phyloP scores from a whole-genome alignment of 2,888 invertebrate genomes.

The Melanotus villosus region DNA sequence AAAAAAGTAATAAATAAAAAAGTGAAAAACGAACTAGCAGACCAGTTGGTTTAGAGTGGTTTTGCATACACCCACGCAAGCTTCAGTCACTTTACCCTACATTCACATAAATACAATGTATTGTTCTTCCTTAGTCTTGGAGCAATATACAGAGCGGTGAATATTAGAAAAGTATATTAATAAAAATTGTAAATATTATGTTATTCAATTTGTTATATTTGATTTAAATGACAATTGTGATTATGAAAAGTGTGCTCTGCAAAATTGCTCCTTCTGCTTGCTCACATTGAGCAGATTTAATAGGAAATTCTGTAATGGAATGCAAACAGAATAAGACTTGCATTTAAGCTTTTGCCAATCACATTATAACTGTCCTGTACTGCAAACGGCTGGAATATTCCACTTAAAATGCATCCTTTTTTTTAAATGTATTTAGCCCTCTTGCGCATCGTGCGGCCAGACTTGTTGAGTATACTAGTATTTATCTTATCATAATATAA shows the following conservation, averaged over 20 bases:
- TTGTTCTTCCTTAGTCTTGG: slow-evolving; percentile 63
- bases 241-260: slow-evolving; percentile 52
- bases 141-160: slow-evolving; percentile 60
- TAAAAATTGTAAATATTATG: slow-evolving; percentile 37
- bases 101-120: slow-evolving; percentile 61
- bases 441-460: slow-evolving; percentile 31
- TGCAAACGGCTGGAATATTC: slow-evolving; percentile 51
- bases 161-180: slow-evolving; percentile 23
- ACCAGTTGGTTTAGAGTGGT: slow-evolving; percentile 43
- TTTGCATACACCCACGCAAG: slow-evolving; percentile 46
- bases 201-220: slow-evolving; percentile 35
- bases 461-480: slow-evolving; percentile 20
- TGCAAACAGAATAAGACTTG: slow-evolving; percentile 53
- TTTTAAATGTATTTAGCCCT: slow-evolving; percentile 29
- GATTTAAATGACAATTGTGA: slow-evolving; percentile 40
- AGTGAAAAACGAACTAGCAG: slow-evolving; percentile 16
- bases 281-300: slow-evolving; percentile 61
- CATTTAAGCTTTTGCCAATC: slow-evolving; percentile 57
- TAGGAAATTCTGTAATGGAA: slow-evolving; percentile 54
- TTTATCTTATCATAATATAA: slow-evolving; percentile 38
- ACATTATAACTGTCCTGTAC: slow-evolving; percentile 54
- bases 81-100: slow-evolving; percentile 57
- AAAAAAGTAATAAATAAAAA: slow-evolving; percentile 12
- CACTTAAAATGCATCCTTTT: slow-evolving; percentile 42
- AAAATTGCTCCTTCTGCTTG: slow-evolving; percentile 58